Conservation (phyloP, 2,888 invertebrate species). For the Dermolepida albohirtum region DNA sequence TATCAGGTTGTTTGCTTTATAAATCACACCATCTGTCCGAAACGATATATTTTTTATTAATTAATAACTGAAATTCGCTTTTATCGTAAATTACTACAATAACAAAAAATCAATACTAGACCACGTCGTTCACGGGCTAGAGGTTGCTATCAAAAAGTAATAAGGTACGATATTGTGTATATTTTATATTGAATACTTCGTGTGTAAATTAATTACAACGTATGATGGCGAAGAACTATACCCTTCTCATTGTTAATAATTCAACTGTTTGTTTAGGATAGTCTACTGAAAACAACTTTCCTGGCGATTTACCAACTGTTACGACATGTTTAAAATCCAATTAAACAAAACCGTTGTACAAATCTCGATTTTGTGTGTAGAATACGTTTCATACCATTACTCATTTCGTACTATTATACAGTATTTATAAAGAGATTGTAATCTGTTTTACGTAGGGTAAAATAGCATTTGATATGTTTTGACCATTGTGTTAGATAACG, state of each 20-base stretch:
- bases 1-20: too few relatives aligned
- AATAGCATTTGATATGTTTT: neutral
- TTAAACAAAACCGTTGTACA: slow-evolving; percentile 13
- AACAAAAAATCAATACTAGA: slow-evolving; percentile 4
- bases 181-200: slow-evolving; percentile 1
- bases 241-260: slow-evolving; percentile 14
- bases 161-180: neutral
- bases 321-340: slow-evolving; percentile 10
- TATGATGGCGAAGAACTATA: slow-evolving; percentile 20
- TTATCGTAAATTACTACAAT: neutral
- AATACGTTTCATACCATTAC: too few relatives aligned
- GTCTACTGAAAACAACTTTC: slow-evolving; percentile 8
- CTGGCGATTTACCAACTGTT: neutral
- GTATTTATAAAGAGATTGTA: neutral
- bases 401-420: neutral
- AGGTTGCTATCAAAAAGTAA: neutral
- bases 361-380: neutral
- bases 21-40: too few relatives aligned
- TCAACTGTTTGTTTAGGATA: slow-evolving; percentile 4
- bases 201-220: neutral
- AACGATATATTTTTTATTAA: too few relatives aligned
- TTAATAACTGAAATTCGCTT: neutral
- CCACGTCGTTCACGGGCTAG: neutral
- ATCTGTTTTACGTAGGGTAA: neutral
- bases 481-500: slow-evolving; percentile 5